Evolutionary conservation across 2,113 vertebrate genomes (phyloP).

Genomic region (Hippoglossus stenolepis): DNA sequence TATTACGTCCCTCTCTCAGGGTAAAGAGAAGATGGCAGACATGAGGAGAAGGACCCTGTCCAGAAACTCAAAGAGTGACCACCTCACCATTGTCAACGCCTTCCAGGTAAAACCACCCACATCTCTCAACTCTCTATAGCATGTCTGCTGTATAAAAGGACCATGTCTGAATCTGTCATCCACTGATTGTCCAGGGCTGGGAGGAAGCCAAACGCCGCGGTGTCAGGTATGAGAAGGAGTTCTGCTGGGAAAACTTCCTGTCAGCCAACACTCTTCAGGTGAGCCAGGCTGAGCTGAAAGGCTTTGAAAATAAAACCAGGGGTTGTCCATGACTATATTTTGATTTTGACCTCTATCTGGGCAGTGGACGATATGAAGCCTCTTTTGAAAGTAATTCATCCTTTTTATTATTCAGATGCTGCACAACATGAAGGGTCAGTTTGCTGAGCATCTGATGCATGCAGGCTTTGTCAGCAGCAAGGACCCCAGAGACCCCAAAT

Average conservation of each 20-base stretch:
- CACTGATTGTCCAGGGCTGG: conserved; percentile 88
- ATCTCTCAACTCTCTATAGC: neutral
- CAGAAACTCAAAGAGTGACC: conserved; percentile 92
- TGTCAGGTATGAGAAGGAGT: conserved; percentile 90
- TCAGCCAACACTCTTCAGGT: conserved; percentile 96
- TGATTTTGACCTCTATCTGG: neutral
- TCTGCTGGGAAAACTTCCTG: conserved; percentile 97
- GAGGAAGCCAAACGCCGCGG: conserved; percentile 89
- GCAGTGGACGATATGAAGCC: neutral
- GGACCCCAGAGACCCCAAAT: conserved; percentile 89
- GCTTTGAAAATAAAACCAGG: conserved; percentile 7
- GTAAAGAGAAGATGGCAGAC: conserved; percentile 97
- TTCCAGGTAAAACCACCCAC: conserved; percentile 83
- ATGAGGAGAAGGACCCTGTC: conserved; percentile 90
- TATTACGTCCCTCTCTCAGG: conserved; percentile 76
- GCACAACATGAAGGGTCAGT: conserved; percentile 97
- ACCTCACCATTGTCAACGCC: conserved; percentile 94
- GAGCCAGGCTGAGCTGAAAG: conserved; percentile 34
- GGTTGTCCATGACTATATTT: neutral
- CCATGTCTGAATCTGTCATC: conserved; percentile 4
- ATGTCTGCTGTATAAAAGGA: neutral
- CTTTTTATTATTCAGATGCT: conserved; percentile 87
- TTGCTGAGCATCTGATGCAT: conserved; percentile 93
- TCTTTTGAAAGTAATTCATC: conserved; percentile 1
- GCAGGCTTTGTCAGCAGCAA: conserved; percentile 93